A percentile compares a stretch with the other conserved stretches of the same genome.
Evolutionary conservation across 2,797 vertebrate genomes (phyloP).

Genomic region (Danio jaintianensis): DNA sequence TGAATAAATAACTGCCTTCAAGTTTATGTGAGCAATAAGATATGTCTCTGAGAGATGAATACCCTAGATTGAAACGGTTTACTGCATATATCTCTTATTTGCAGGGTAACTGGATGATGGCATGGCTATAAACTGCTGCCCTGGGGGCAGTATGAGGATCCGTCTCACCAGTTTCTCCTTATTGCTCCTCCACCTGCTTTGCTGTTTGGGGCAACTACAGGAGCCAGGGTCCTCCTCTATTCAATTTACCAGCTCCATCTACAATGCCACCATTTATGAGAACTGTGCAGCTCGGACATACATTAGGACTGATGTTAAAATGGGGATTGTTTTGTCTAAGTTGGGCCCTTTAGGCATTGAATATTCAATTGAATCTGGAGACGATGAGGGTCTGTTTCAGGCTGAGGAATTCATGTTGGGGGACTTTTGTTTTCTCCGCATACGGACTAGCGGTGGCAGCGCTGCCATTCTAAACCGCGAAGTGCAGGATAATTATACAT

Average conservation of each 20-base stretch:
- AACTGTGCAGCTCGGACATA: conserved; percentile 94
- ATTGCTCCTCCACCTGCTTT: conserved; percentile 70
- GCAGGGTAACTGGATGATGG: conserved; percentile 86
- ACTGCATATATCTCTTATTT: conserved; percentile 64
- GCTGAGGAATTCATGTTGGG: conserved; percentile 90
- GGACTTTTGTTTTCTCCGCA: conserved; percentile 94
- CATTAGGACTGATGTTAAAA: conserved; percentile 85
- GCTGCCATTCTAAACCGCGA: conserved; percentile 92
- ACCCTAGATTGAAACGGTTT: conserved; percentile 7
- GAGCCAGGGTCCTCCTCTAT: conserved; percentile 67
- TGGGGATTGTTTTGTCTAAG: conserved; percentile 86
- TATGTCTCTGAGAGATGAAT: conserved; percentile 30
- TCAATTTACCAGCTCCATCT: conserved; percentile 87
- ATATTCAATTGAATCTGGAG: conserved; percentile 90
- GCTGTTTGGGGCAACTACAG: conserved; percentile 67
- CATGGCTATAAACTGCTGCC: conserved; percentile 86
- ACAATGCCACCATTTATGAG: conserved; percentile 92
- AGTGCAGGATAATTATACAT: conserved; percentile 90
- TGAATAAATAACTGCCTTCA: conserved; percentile 27
- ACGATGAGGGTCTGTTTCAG: conserved; percentile 92
- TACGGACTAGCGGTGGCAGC: conserved; percentile 91
- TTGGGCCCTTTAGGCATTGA: conserved; percentile 83
- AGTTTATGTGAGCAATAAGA: conserved; percentile 16
- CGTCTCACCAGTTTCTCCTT: conserved; percentile 75
- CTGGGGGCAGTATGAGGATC: conserved; percentile 81